Evolutionary conservation across 2,113 vertebrate genomes (phyloP).

Genomic region (Sorex fumeus): DNA sequence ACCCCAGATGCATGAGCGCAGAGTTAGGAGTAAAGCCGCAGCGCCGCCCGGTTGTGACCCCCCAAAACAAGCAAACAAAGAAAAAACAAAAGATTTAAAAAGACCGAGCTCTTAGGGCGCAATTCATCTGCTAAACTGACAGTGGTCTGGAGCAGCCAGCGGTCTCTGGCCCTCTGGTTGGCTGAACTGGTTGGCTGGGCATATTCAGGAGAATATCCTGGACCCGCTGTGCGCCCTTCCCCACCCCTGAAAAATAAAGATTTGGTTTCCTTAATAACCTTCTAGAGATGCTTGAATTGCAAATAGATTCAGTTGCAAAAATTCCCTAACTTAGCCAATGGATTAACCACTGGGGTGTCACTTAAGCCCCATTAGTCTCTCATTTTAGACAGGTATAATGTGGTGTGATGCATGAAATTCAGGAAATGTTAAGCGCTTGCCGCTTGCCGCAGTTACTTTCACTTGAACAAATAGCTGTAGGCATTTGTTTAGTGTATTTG

Average conservation of each 20-base stretch:
- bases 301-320: not conserved
- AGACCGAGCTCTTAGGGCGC: not conserved
- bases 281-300: not conserved
- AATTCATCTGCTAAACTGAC: not conserved
- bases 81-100: not conserved
- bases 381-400: conserved; percentile 27
- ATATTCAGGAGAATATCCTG: no score
- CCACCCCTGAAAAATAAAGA: no score
- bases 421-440: not conserved
- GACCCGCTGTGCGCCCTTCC: no score
- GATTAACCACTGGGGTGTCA: conserved; percentile 54
- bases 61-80: not conserved
- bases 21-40: no score
- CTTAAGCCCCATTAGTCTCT: conserved; percentile 24
- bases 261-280: not conserved
- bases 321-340: conserved; percentile 55
- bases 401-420: not conserved
- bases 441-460: conserved; percentile 50
- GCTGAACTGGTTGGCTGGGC: no score
- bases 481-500: not conserved
- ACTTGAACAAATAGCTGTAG: conserved; percentile 29
- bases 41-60: not conserved
- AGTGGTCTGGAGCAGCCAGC: not conserved
- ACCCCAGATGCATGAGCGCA: no score
- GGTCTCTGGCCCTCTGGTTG: no score